Percentiles rank a stretch among this genome's conserved stretches.
phyloP scores from a whole-genome alignment of 2,888 invertebrate genomes.

The Andrena minutula region DNA sequence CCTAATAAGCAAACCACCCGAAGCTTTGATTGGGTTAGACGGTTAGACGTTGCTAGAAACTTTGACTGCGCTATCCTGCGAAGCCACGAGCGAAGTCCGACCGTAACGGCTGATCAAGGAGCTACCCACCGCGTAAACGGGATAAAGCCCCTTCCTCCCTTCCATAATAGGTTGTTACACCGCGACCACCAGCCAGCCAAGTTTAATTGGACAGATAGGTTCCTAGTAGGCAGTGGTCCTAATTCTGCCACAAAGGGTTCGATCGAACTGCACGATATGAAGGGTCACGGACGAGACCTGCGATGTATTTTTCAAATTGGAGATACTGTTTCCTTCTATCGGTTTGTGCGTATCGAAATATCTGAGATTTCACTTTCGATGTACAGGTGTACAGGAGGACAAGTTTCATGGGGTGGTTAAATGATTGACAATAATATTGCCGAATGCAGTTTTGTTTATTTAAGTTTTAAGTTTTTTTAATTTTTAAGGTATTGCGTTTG shows the following conservation, averaged over 20 bases:
- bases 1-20: conserved; percentile 50
- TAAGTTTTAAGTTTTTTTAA: no score
- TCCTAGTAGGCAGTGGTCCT: background rate
- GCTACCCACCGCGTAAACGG: conserved; percentile 19
- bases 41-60: conserved; percentile 36
- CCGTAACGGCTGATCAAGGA: conserved; percentile 25
- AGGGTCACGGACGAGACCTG: background rate
- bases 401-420: background rate
- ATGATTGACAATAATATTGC: background rate
- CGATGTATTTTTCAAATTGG: background rate
- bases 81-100: conserved; percentile 32
- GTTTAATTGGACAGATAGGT: conserved; percentile 25
- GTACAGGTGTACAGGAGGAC: no score
- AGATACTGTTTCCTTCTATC: background rate
- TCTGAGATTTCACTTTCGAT: no score
- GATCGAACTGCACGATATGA: conserved; percentile 7
- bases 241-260: background rate
- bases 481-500: no score
- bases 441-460: no score
- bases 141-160: conserved; percentile 34
- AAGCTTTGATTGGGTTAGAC: conserved; percentile 51
- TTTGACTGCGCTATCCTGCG: conserved; percentile 1
- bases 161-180: conserved; percentile 41
- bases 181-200: conserved; percentile 5
- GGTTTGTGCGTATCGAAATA: background rate